Evolutionary conservation across 2,888 invertebrate species (phyloP).

Genomic region (Andrena marginata): DNA sequence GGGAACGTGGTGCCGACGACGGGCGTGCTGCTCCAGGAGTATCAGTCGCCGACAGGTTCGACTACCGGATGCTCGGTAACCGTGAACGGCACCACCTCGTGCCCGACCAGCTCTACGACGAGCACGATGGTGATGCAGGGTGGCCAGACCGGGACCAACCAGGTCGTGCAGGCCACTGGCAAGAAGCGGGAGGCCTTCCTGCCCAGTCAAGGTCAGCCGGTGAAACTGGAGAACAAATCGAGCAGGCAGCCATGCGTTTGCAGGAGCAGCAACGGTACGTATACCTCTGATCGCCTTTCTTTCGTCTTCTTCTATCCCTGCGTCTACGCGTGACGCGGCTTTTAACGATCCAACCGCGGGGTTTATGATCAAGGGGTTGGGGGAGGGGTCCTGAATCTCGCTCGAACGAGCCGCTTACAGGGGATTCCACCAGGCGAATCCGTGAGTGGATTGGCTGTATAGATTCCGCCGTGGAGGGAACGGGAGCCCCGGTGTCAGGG

Average conservation of each 20-base stretch:
- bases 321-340: background rate
- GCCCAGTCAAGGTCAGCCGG: constrained; percentile 81
- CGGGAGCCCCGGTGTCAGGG: background rate
- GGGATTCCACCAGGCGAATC: background rate
- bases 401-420: constrained; percentile 1
- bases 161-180: constrained; percentile 73
- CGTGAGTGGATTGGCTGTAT: constrained; percentile 8
- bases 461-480: background rate
- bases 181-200: constrained; percentile 82
- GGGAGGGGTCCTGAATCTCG: background rate
- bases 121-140: constrained; percentile 78
- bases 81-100: constrained; percentile 78
- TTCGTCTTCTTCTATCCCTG: background rate
- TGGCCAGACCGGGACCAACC: constrained; percentile 71
- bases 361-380: background rate
- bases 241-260: constrained; percentile 81
- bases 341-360: constrained; percentile 23
- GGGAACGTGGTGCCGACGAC: constrained; percentile 77
- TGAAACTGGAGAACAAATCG: constrained; percentile 82
- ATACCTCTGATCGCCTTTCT: background rate
- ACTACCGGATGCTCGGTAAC: constrained; percentile 85
- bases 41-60: constrained; percentile 86
- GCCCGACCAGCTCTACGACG: constrained; percentile 75
- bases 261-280: constrained; percentile 80
- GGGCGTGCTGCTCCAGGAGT: constrained; percentile 83